phyloP scores from a whole-genome alignment of 2,113 vertebrate species.

The Garra rufa region DNA sequence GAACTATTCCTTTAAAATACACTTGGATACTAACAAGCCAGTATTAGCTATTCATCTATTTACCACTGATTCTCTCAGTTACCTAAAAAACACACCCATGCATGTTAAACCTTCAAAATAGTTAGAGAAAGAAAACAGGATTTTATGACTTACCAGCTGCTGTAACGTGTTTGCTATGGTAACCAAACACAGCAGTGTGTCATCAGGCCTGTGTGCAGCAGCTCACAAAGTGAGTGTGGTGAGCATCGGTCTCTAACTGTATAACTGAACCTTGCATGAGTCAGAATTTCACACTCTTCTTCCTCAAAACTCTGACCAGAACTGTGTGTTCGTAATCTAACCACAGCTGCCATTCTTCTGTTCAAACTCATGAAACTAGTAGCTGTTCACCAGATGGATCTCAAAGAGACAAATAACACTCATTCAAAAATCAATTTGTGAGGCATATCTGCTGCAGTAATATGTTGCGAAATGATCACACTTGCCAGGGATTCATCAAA shows the following conservation, averaged over 20 bases:
- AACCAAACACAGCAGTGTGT: constrained; percentile 2
- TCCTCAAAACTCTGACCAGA: constrained; percentile 11
- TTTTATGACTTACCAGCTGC: background rate
- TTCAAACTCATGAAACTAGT: background rate
- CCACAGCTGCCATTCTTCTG: background rate
- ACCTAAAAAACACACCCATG: constrained; percentile 18
- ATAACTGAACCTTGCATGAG: background rate
- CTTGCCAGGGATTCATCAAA: background rate
- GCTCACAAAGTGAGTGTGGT: background rate
- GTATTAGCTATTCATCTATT: background rate
- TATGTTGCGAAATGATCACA: background rate
- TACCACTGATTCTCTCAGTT: background rate
- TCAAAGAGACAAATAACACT: background rate
- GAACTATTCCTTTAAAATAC: too few species aligned
- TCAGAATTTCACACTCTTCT: constrained; percentile 11
- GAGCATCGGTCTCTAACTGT: background rate
- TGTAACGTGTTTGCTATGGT: background rate
- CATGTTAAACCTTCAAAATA: background rate
- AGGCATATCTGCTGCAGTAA: background rate
- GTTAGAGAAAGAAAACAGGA: background rate
- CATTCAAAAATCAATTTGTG: background rate
- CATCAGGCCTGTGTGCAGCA: background rate
- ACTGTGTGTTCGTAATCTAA: background rate
- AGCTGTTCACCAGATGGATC: background rate
- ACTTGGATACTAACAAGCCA: background rate